phyloP scores from a whole-genome alignment of 1,140 invertebrate species.

The Physella acuta region DNA sequence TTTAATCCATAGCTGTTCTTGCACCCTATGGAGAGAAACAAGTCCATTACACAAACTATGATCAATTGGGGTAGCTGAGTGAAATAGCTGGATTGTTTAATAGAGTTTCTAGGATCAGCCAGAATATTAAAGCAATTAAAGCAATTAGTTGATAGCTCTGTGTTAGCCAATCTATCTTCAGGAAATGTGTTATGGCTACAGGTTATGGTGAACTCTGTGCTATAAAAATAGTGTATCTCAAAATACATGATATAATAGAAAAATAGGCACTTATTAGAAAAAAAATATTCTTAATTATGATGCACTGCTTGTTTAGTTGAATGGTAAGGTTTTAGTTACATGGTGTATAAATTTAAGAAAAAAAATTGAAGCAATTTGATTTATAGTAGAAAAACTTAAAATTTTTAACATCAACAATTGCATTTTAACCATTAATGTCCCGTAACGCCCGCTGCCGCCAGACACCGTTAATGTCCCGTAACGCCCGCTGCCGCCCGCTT shows the following conservation, averaged over 20 bases:
- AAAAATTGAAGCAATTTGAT: too few species aligned
- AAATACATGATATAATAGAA: too few species aligned
- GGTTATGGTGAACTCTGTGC: too few species aligned
- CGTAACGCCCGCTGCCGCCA: too few species aligned
- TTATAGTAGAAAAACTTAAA: background rate
- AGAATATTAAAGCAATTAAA: background rate
- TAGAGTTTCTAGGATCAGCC: background rate
- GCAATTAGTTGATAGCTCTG: background rate
- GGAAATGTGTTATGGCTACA: background rate
- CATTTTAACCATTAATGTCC: background rate
- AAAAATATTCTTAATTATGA: too few species aligned
- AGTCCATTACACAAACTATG: background rate
- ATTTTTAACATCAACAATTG: background rate
- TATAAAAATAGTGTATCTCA: too few species aligned
- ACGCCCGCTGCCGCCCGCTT: too few species aligned
- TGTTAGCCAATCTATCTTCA: background rate
- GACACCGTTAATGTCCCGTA: too few species aligned
- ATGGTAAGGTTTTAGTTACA: too few species aligned
- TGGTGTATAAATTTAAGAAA: too few species aligned
- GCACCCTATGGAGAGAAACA: background rate
- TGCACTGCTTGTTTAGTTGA: too few species aligned
- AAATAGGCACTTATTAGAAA: too few species aligned
- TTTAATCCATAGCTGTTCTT: conserved; percentile 20
- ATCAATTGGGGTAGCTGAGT: background rate
- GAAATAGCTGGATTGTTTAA: background rate